phyloP scores from a whole-genome alignment of 2,888 invertebrate genomes.

The Eulithis prunata region DNA sequence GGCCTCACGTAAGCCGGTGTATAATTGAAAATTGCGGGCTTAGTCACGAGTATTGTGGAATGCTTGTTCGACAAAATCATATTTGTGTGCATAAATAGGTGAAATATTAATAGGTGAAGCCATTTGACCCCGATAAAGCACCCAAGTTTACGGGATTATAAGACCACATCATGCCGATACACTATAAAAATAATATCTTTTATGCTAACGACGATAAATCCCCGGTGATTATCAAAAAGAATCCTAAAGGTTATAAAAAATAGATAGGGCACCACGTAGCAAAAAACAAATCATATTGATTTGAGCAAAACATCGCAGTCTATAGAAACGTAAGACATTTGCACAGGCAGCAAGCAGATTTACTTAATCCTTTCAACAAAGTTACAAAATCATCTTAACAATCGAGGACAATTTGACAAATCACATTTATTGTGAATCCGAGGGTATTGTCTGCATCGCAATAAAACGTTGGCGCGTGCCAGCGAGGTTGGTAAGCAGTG shows the following conservation, averaged over 20 bases:
- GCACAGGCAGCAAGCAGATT: background rate
- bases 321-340: too few species aligned
- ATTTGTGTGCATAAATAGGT: constrained; percentile 17
- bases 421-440: constrained; percentile 37
- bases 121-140: constrained; percentile 11
- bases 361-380: background rate
- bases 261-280: too few species aligned
- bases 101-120: constrained; percentile 26
- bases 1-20: constrained; percentile 46
- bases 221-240: too few species aligned
- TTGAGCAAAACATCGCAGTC: too few species aligned
- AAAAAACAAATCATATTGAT: too few species aligned
- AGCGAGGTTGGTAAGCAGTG: constrained; percentile 29
- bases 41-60: constrained; percentile 18
- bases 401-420: constrained; percentile 32
- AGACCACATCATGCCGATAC: background rate
- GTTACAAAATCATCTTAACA: constrained; percentile 20
- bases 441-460: constrained; percentile 36
- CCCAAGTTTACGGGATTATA: background rate
- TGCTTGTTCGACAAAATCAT: constrained; percentile 24
- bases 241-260: too few species aligned
- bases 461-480: constrained; percentile 15
- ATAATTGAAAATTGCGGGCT: constrained; percentile 53
- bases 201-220: too few species aligned
- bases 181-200: background rate